Base-by-base conservation (phyloP, 2,888 invertebrate genomes). In the Ditylenchus weischeri region DNA sequence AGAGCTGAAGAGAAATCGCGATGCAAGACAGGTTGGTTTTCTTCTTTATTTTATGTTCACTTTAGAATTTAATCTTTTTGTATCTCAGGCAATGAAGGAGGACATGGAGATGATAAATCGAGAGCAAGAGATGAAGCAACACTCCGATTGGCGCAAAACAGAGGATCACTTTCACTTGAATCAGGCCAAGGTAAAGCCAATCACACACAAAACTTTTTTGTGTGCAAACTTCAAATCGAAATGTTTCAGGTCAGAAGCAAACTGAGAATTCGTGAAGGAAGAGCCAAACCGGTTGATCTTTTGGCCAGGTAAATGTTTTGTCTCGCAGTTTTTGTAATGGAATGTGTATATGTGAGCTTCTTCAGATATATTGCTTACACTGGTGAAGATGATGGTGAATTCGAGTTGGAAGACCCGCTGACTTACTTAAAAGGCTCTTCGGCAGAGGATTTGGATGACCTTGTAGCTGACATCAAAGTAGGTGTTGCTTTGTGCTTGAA, bases 331-430 rank as follows among this genome's bases (percentile, higher is more conserved):
- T 43, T 8, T 6, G 43, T 43, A 15, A 43, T n/a, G n/a, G n/a
- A 2, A 43, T 43, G 13, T n/a, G 43, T 15, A 43, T 15, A 43
- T 13, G 8, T 15, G 62, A 3, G 19, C n/a, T n/a, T 35, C 61
- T 65, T 51, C 65, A 72, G 77, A 54, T 80, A 79, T 58, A 72
- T 76, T 19, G 69, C 72, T 38, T 80, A 72, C 54, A 70, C 67
- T 15, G 71, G 72, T 43, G 70, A 75, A 10, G 91, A 93, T 80
- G 90, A 91, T 78, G 90, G 93, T 79, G 91, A 93, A 0, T 90
- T 95, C 35, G 95, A 96, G 86, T 92, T 98, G 91, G 93, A 94
- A 83, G 95, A 98, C 84, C 96, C 98, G 0, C 93, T 95, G 83
- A 91, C 91, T 0, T 93, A 93, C 83, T 87, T 98, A 0, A 91